Percentiles rank a stretch among this genome's conserved stretches.
These are phyloP conservation scores for Macropis europaea DNA, from an alignment of 2,888 invertebrate genomes.

Conservation along the genomic window DNA sequence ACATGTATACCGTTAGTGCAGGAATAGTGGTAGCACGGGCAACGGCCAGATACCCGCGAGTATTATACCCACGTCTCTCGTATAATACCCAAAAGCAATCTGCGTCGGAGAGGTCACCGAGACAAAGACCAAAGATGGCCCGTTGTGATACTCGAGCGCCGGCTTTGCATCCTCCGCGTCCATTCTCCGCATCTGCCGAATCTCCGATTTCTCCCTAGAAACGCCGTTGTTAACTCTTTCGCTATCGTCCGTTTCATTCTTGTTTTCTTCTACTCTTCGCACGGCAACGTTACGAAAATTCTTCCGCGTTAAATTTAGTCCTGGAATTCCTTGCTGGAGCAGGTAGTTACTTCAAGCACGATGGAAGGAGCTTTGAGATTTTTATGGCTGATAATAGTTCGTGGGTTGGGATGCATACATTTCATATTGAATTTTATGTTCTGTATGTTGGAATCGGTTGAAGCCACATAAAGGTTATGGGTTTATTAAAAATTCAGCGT, in stretches of 20 bases:
- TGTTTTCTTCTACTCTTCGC: too few relatives aligned
- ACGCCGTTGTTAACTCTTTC: constrained; percentile 27
- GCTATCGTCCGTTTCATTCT: constrained; percentile 20
- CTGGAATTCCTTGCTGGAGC: too few relatives aligned
- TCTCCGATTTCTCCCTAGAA: constrained; percentile 34
- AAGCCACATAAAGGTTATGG: too few relatives aligned
- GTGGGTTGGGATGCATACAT: too few relatives aligned
- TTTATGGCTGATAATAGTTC: too few relatives aligned
- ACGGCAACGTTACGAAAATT: too few relatives aligned
- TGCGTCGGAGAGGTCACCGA: constrained; percentile 56
- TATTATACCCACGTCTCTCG: constrained; percentile 58
- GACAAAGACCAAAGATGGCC: constrained; percentile 63
- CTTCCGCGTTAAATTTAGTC: too few relatives aligned
- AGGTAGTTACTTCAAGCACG: too few relatives aligned
- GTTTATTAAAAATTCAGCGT: too few relatives aligned
- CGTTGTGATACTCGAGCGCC: constrained; percentile 45
- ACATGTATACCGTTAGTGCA: constrained; percentile 54
- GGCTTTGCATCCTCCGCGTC: constrained; percentile 28
- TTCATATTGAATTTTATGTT: too few relatives aligned
- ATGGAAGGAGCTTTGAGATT: too few relatives aligned
- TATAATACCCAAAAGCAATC: constrained; percentile 60
- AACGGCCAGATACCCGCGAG: constrained; percentile 40
- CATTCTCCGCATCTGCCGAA: constrained; percentile 11
- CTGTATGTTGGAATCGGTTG: too few relatives aligned
- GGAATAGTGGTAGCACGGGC: constrained; percentile 44